Conservation (phyloP, 2,113 vertebrate genomes). For the Sitta europaea region DNA sequence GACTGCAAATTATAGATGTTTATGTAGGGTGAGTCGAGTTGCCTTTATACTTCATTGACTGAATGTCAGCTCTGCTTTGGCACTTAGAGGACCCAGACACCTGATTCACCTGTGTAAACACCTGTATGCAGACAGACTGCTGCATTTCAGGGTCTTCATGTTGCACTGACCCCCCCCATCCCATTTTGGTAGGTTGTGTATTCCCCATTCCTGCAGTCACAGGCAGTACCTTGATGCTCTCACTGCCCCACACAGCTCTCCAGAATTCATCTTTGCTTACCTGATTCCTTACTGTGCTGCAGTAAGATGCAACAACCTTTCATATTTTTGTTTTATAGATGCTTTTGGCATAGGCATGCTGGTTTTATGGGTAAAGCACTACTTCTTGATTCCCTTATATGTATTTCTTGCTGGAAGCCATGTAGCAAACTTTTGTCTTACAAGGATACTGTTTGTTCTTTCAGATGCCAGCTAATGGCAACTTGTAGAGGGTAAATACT, state of each 20-base stretch:
- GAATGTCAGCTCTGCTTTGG: not conserved
- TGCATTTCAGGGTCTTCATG: not conserved
- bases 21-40: not conserved
- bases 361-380: not conserved
- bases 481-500: not conserved
- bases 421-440: not conserved
- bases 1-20: not conserved
- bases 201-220: not conserved
- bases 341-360: not conserved
- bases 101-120: not conserved
- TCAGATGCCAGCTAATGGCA: not conserved
- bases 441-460: rapidly evolving
- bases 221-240: rapidly evolving
- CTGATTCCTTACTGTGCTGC: not conserved
- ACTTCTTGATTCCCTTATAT: not conserved
- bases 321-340: not conserved
- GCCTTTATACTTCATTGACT: not conserved
- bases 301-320: not conserved
- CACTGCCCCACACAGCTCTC: rapidly evolving
- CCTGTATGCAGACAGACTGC: not conserved
- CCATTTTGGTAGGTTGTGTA: rapidly evolving
- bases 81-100: not conserved
- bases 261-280: not conserved
- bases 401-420: not conserved
- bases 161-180: not conserved